Percentiles rank a stretch among this genome's conserved stretches.
Evolutionary conservation across 2,797 vertebrate genomes (phyloP).

Genomic region (Tauraco hartlaubi): DNA sequence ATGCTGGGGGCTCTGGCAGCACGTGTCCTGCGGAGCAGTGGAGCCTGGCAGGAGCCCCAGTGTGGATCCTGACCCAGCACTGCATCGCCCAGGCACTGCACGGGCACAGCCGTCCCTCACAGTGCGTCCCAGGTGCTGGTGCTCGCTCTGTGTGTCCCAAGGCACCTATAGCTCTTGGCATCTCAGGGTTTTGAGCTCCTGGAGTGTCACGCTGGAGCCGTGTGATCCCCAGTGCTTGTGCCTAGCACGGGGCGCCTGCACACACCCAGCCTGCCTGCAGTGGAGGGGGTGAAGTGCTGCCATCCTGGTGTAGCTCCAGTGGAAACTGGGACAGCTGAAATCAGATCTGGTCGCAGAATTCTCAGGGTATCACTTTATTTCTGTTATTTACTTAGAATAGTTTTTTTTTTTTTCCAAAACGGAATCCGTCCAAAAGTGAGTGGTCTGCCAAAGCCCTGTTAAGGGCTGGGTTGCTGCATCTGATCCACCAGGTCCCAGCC

Average conservation of each 20-base stretch:
- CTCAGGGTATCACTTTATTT: neutral
- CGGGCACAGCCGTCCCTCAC: neutral
- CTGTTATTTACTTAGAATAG: neutral
- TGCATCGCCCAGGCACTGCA: accelerated
- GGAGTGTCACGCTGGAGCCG: accelerated
- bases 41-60: neutral
- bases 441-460: neutral
- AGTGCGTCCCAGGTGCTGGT: accelerated
- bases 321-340: neutral
- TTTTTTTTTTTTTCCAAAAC: neutral
- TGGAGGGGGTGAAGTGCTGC: neutral
- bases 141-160: accelerated
- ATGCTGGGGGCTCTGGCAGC: accelerated
- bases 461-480: neutral
- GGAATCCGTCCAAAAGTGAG: neutral
- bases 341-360: neutral
- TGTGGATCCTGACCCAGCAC: accelerated
- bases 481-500: accelerated
- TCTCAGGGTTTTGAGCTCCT: neutral
- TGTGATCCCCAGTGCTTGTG: accelerated
- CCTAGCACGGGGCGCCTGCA: accelerated
- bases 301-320: neutral
- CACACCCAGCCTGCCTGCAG: neutral
- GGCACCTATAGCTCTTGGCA: neutral
- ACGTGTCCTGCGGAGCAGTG: accelerated